Evolutionary conservation across 2,797 vertebrate species (phyloP), one percentile per base, ranked within the genome.

Genomic region (Cyprinella venusta): DNA sequence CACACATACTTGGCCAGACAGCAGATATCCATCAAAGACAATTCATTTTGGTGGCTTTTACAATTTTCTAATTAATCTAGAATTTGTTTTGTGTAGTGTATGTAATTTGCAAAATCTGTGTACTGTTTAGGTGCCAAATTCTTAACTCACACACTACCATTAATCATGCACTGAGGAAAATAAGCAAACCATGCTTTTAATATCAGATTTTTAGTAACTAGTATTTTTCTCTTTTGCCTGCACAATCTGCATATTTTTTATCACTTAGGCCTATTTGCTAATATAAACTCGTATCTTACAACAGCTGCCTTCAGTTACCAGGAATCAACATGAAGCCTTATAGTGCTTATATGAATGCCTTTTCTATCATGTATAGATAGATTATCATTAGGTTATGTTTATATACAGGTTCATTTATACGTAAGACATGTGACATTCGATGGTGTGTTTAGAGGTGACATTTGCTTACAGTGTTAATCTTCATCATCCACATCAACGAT

Each of bases 311-410:
- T 83, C 75, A 70, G 52, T 83, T 76, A 59, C 77, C 68, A 74
- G 50, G 38, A 78, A 78, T 70, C 75, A 63, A 67, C 76, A 79
- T 68, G 15, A 70, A 80, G 76, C 56, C 71, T 83, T 83, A 79
- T 75, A 69, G 76, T 74, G 69, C 54, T 85, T 82, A 82, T 82
- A 82, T 40, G 21, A 82, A 85, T 82, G 80, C 83, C 69, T 84
- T 79, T 68, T 68, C 83, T 84, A 59, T 68, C 61, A 80, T 45
- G 50, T 76, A 45, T 65, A 61, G 52, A 42, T 69, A 79, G 61
- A 19, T 48, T 48, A 48, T 48, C 5, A 48, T 77, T 61, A 63
- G 50, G 30, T 76, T 83, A 70, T 76, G 42, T 63, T 68, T 69
- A 45, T 76, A 74, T 75, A 76, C 61, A 75, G 52, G 64, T 75